Conservation (phyloP, 2,888 invertebrate genomes). For the Polyommatus icarus region DNA sequence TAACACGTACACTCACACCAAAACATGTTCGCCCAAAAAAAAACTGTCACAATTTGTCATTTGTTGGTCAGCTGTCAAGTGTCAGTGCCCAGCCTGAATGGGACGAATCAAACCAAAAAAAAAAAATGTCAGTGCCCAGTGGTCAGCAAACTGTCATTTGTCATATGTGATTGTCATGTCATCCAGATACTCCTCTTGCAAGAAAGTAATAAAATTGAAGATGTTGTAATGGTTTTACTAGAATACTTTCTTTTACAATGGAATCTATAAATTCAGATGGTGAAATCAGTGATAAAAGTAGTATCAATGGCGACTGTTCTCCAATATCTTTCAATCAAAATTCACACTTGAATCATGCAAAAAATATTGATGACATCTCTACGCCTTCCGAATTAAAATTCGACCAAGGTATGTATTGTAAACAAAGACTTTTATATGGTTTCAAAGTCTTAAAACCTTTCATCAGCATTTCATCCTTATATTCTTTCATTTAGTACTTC, state of each 20-base stretch:
- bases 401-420: conserved; percentile 85
- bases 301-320: conserved; percentile 63
- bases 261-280: conserved; percentile 62
- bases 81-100: neutral
- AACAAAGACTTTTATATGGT: conserved; percentile 48
- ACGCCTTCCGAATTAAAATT: conserved; percentile 84
- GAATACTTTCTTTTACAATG: conserved; percentile 62
- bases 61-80: neutral
- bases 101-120: no score
- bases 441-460: neutral
- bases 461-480: conserved; percentile 2
- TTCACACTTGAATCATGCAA: conserved; percentile 61
- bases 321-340: conserved; percentile 52
- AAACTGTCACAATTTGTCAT: neutral
- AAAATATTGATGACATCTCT: conserved; percentile 79
- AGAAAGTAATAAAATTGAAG: conserved; percentile 40
- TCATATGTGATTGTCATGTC: conserved; percentile 11
- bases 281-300: conserved; percentile 59
- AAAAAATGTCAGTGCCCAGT: neutral
- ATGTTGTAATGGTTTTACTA: conserved; percentile 73
- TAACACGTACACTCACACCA: no score
- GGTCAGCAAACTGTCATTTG: neutral
- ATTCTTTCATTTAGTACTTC: neutral
- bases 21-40: no score
- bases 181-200: neutral